These are phyloP conservation scores for Aythya baeri DNA, from an alignment of 2,113 vertebrate genomes.

Conservation along the genomic window DNA sequence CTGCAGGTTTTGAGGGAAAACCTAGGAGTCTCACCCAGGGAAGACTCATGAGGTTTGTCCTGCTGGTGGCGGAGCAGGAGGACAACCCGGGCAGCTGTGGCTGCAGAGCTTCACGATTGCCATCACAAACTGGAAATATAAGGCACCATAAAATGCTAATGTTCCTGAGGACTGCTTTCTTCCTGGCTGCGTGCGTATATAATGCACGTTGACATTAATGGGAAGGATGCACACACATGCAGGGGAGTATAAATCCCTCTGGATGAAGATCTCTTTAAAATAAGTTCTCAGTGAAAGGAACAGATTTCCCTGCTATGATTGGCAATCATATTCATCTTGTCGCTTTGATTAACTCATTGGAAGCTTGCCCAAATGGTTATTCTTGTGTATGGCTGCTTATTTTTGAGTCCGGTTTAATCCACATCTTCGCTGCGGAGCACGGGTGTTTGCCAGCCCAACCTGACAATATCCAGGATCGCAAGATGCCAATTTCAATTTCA, in stretches of 20 bases:
- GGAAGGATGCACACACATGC: slow-evolving; percentile 11
- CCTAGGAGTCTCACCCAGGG: background rate
- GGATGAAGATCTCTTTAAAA: slow-evolving; percentile 43
- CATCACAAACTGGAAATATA: background rate
- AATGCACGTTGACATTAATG: slow-evolving; percentile 52
- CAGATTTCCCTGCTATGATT: slow-evolving; percentile 49
- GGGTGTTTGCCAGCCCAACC: slow-evolving; percentile 4
- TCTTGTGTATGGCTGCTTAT: slow-evolving; percentile 22
- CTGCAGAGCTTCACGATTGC: slow-evolving; percentile 7
- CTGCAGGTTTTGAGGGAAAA: background rate
- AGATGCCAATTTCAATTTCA: slow-evolving; percentile 49
- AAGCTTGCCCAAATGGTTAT: slow-evolving; percentile 30
- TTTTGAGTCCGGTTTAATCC: slow-evolving; percentile 23
- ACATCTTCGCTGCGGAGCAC: background rate
- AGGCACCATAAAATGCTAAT: slow-evolving; percentile 50
- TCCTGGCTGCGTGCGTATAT: background rate
- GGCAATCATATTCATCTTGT: slow-evolving; percentile 53
- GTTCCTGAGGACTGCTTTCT: slow-evolving; percentile 16
- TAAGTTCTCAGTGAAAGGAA: slow-evolving; percentile 27
- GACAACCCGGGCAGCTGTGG: background rate
- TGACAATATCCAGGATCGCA: background rate
- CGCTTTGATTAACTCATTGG: slow-evolving; percentile 32
- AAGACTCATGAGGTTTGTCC: background rate
- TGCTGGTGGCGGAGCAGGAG: background rate
- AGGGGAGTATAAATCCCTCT: background rate